Evolutionary conservation across 2,113 vertebrate genomes (phyloP).

Genomic region (Xerus inauris): DNA sequence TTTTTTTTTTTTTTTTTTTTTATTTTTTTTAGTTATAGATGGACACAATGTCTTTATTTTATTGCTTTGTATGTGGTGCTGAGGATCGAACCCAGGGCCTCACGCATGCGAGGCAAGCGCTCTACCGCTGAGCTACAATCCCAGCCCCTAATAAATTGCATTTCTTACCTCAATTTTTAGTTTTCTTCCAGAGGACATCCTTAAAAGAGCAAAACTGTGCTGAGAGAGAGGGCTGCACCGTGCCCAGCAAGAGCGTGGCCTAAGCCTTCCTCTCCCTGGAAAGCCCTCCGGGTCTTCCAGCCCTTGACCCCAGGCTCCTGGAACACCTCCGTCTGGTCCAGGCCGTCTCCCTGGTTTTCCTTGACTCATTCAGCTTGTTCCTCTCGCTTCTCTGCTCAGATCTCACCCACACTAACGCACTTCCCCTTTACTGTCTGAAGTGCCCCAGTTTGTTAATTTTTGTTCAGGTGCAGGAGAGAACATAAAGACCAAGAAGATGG

Average conservation of each 20-base stretch:
- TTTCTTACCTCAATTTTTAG: neutral
- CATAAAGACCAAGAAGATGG: neutral
- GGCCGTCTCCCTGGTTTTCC: fast-evolving
- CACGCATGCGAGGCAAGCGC: too few species aligned
- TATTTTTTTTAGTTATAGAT: too few species aligned
- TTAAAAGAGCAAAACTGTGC: neutral
- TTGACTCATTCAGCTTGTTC: neutral
- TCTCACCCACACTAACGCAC: neutral
- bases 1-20: too few species aligned
- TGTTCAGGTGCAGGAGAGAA: neutral
- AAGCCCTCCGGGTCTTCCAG: fast-evolving
- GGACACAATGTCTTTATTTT: too few species aligned
- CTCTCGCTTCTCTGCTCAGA: neutral
- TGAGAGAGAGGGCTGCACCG: fast-evolving
- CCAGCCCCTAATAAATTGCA: too few species aligned
- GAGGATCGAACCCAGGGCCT: too few species aligned
- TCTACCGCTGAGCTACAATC: too few species aligned
- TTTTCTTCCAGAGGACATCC: neutral
- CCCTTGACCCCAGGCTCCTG: fast-evolving
- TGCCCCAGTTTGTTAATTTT: neutral
- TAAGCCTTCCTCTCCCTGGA: neutral
- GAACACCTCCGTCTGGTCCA: neutral
- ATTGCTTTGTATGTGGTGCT: too few species aligned
- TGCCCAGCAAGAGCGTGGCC: neutral
- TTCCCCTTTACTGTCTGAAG: neutral